Conservation (phyloP, 2,797 vertebrate species). For the Loris lydekkerianus region DNA sequence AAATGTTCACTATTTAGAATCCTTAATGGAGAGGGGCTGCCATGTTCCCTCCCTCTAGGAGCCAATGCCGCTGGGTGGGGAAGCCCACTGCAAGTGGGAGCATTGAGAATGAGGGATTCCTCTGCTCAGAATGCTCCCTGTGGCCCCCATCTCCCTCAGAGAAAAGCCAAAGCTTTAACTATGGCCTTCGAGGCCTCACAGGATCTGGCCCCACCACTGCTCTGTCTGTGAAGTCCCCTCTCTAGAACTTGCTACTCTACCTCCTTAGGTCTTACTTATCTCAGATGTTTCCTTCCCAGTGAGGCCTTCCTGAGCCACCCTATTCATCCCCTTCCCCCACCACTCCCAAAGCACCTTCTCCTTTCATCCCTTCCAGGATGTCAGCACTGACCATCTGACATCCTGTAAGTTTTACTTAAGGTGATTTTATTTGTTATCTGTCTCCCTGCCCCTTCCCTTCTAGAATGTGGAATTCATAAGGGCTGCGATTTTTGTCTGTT, state of each 20-base stretch:
- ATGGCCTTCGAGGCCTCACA: rapidly evolving
- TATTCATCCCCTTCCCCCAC: no score
- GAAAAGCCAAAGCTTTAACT: not conserved
- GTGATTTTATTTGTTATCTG: not conserved
- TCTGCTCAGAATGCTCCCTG: not conserved
- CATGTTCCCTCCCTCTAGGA: rapidly evolving
- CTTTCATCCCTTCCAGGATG: not conserved
- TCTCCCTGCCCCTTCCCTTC: not conserved
- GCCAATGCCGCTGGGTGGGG: not conserved
- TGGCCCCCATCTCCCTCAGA: not conserved
- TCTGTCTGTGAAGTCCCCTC: not conserved
- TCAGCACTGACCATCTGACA: no score
- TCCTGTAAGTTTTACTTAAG: not conserved
- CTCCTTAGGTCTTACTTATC: not conserved
- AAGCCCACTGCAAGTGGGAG: no score
- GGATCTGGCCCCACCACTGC: not conserved
- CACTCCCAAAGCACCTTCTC: not conserved
- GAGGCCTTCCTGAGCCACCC: no score
- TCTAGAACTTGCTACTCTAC: not conserved
- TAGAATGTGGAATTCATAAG: not conserved
- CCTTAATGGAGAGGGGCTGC: not conserved
- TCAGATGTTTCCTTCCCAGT: not conserved
- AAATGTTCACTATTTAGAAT: not conserved
- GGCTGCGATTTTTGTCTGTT: not conserved
- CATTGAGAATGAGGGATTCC: not conserved